phyloP scores from a whole-genome alignment of 2,797 vertebrate genomes.

The Aselliscus stoliczkanus region DNA sequence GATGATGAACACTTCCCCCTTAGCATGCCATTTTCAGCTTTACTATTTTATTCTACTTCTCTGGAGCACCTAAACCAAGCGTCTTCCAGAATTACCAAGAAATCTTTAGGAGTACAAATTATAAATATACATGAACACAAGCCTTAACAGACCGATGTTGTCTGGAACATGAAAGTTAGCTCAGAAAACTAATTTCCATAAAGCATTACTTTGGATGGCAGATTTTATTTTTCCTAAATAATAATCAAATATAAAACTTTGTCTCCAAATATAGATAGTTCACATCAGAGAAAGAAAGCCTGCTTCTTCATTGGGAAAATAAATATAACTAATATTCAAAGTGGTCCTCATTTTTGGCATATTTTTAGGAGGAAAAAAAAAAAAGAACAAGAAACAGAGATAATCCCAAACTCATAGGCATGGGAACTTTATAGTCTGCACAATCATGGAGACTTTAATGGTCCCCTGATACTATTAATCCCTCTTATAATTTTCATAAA shows the following conservation, averaged over 20 bases:
- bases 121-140: background rate
- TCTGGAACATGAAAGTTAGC: background rate
- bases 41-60: background rate
- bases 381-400: background rate
- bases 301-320: background rate
- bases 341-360: background rate
- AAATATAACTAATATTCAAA: background rate
- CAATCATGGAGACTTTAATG: background rate
- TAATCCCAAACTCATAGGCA: background rate
- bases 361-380: background rate
- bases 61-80: background rate
- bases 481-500: slow-evolving; percentile 53
- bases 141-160: background rate
- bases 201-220: background rate
- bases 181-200: background rate
- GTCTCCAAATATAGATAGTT: background rate
- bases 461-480: slow-evolving; percentile 45
- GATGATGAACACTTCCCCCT: too few species aligned
- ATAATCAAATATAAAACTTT: background rate
- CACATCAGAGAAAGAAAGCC: background rate
- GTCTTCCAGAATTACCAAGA: background rate
- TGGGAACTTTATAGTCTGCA: background rate
- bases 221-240: background rate
- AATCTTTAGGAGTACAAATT: background rate
- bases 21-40: background rate